These are phyloP conservation scores for Heteropelma amictum DNA, from an alignment of 2,888 invertebrate species.

Conservation along the genomic window DNA sequence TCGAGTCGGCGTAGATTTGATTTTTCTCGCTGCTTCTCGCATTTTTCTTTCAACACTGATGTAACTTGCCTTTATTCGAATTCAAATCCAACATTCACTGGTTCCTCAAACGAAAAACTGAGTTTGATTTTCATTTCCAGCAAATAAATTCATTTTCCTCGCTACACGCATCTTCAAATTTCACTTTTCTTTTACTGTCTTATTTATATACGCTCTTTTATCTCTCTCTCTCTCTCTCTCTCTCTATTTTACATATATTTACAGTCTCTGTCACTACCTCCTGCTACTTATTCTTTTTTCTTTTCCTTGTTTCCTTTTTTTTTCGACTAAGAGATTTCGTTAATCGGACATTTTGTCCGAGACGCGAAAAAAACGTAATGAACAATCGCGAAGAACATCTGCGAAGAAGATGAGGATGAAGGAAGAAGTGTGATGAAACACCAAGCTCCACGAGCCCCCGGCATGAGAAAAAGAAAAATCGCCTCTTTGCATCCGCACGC, in stretches of 20 bases:
- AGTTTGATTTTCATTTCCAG: too few species aligned
- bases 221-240: constrained; percentile 51
- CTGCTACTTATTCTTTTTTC: not conserved
- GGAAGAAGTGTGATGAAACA: constrained; percentile 48
- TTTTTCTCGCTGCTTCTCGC: too few species aligned
- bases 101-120: not conserved
- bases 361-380: not conserved
- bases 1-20: too few species aligned
- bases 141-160: not conserved
- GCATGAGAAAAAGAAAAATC: constrained; percentile 67
- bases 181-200: not conserved
- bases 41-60: too few species aligned
- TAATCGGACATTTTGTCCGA: not conserved
- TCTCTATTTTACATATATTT: constrained; percentile 22
- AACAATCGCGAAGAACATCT: not conserved
- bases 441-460: constrained; percentile 60
- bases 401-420: constrained; percentile 42
- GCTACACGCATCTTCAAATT: not conserved
- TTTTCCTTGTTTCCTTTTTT: not conserved
- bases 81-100: not conserved
- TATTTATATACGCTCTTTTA: not conserved
- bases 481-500: constrained; percentile 71
- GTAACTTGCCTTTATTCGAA: too few species aligned
- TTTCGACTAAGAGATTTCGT: not conserved
- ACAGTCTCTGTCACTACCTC: not conserved